A percentile compares a stretch with the other conserved stretches of the same genome.
These are phyloP conservation scores for Trichosurus vulpecula DNA, from an alignment of 2,797 vertebrate genomes.

Conservation along the genomic window DNA sequence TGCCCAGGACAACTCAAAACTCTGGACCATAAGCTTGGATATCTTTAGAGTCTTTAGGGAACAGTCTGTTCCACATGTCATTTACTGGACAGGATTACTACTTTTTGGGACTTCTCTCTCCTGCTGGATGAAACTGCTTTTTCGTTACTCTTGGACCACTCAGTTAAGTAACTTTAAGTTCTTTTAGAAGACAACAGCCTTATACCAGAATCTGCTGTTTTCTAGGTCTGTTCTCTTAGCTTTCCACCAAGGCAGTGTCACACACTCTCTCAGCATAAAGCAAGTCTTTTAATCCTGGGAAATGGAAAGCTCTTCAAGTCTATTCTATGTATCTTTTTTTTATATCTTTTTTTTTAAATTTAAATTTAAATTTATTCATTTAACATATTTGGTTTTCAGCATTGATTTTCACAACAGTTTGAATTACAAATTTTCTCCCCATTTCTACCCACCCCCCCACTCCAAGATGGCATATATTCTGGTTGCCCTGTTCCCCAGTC, in stretches of 20 bases:
- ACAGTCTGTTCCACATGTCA: neutral
- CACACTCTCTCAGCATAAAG: neutral
- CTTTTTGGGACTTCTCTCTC: neutral
- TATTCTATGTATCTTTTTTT: neutral
- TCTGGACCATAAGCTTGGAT: neutral
- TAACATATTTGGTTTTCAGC: too few species aligned
- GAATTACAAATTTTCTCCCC: too few species aligned
- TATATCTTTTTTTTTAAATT: too few species aligned
- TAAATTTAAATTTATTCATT: too few species aligned
- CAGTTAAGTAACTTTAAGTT: neutral
- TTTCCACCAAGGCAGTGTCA: neutral
- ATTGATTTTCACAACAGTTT: too few species aligned
- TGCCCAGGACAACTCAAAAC: neutral
- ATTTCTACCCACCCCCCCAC: too few species aligned
- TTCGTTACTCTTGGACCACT: neutral
- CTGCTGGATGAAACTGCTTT: neutral
- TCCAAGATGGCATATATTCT: too few species aligned
- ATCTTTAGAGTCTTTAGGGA: neutral
- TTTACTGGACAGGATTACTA: neutral
- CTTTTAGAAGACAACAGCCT: neutral
- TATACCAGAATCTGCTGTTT: neutral
- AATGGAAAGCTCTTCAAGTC: neutral
- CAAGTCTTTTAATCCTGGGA: neutral
- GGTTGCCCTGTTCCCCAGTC: too few species aligned
- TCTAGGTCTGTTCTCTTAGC: neutral